Percentiles rank a stretch among this genome's conserved stretches.
Conservation (phyloP, 1,140 invertebrate species). For the Papilio xuthus region DNA sequence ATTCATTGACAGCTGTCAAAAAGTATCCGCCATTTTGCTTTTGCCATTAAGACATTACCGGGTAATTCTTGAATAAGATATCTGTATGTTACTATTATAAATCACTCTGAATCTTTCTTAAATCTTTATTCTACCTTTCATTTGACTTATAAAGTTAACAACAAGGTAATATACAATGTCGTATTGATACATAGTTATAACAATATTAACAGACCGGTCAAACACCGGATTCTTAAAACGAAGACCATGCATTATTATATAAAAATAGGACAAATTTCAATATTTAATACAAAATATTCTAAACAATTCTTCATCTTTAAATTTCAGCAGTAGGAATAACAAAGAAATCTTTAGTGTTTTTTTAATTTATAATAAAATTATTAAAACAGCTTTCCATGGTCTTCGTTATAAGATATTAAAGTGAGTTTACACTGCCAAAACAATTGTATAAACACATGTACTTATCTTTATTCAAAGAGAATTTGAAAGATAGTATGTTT, state of each 20-base stretch:
- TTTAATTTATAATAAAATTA: constrained; percentile 30
- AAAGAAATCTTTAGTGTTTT: background rate
- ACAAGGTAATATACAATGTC: constrained; percentile 73
- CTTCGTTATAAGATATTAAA: constrained; percentile 8
- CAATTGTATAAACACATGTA: background rate
- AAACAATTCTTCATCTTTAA: constrained; percentile 16
- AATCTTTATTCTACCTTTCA: constrained; percentile 74
- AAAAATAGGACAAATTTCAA: constrained; percentile 29
- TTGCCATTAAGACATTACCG: background rate
- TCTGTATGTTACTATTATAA: background rate
- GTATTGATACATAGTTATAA: constrained; percentile 66
- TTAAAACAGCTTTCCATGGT: constrained; percentile 43
- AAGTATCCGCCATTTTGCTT: background rate
- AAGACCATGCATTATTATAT: constrained; percentile 44
- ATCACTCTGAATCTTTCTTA: constrained; percentile 49
- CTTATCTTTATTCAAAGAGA: background rate
- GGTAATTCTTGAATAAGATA: background rate
- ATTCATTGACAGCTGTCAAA: background rate
- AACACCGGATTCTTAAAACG: constrained; percentile 56
- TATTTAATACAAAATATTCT: constrained; percentile 34
- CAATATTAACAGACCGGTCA: constrained; percentile 57
- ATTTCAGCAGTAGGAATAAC: background rate
- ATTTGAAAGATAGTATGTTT: background rate
- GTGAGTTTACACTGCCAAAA: background rate
- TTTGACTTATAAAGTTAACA: constrained; percentile 75